Conservation (phyloP, 2,113 vertebrate species). For the Emydocephalus ijimae region DNA sequence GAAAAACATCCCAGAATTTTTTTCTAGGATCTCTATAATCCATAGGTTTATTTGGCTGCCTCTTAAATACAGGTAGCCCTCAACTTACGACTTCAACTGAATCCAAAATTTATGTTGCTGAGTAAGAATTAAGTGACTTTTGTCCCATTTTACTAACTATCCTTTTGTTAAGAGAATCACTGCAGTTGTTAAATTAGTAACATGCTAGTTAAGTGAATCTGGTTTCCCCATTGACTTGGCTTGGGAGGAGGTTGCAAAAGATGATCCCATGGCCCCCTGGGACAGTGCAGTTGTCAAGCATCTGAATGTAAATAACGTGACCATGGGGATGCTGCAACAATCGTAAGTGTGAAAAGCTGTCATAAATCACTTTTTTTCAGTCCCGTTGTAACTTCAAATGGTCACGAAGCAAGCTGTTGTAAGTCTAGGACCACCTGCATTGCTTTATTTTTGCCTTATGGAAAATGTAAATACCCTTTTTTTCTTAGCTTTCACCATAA, state of each 20-base stretch:
- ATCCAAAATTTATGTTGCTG: not conserved
- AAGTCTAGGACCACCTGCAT: not conserved
- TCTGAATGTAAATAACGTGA: not conserved
- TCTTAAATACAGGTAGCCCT: not conserved
- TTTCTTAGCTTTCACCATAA: too few species aligned
- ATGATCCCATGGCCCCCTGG: not conserved
- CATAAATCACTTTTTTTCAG: too few species aligned
- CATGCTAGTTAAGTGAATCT: not conserved
- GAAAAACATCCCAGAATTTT: not conserved
- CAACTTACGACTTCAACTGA: not conserved
- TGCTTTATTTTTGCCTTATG: not conserved
- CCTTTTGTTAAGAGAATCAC: not conserved
- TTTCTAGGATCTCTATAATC: not conserved
- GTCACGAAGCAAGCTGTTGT: not conserved
- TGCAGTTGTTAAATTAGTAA: not conserved
- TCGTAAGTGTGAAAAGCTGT: too few species aligned
- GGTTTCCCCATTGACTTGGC: not conserved
- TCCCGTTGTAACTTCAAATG: not conserved
- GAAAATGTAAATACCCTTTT: not conserved
- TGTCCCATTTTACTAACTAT: not conserved
- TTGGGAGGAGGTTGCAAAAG: not conserved
- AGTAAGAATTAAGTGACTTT: not conserved
- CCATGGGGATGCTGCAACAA: not conserved
- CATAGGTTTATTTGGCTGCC: not conserved
- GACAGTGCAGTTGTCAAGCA: not conserved